Evolutionary conservation across 92 coral and sea anemone genomes (phyloP).

Genomic region (Palythoa heliodiscus): DNA sequence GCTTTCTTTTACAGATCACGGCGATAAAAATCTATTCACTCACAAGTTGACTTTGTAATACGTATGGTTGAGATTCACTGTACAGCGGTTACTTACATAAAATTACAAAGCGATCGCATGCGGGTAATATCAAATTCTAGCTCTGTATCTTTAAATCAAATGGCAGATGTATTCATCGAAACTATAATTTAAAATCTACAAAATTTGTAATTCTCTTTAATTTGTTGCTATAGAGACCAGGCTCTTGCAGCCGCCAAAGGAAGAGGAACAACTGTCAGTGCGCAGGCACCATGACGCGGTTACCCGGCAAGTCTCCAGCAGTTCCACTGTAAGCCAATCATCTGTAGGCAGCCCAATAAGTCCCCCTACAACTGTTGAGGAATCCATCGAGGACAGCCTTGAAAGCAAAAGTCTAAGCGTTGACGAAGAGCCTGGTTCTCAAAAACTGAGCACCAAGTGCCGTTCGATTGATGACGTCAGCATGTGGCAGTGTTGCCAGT

Average conservation of each 20-base stretch:
- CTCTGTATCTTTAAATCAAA: no score
- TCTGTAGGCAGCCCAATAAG: constrained; percentile 28
- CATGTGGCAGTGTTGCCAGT: constrained; percentile 85
- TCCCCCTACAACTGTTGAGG: background rate
- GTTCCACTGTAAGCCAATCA: constrained; percentile 28
- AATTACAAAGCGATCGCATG: no score
- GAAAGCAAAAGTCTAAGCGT: constrained; percentile 14
- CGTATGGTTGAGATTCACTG: no score
- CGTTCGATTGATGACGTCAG: constrained; percentile 55
- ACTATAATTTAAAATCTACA: no score
- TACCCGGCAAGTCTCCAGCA: constrained; percentile 30
- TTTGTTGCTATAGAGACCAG: constrained; percentile 7
- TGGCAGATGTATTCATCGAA: no score
- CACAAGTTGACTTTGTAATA: no score
- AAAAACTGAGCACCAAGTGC: constrained; percentile 9
- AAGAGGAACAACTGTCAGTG: background rate
- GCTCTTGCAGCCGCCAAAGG: constrained; percentile 2
- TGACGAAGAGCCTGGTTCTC: constrained; percentile 24
- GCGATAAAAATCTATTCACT: no score
- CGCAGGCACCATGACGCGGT: constrained; percentile 10
- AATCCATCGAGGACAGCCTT: background rate
- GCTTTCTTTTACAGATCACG: no score
- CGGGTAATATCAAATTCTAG: no score
- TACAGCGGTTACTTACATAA: no score
- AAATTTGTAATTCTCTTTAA: no score